phyloP scores from a whole-genome alignment of 2,113 vertebrate species.

The Thamnaconus septentrionalis region DNA sequence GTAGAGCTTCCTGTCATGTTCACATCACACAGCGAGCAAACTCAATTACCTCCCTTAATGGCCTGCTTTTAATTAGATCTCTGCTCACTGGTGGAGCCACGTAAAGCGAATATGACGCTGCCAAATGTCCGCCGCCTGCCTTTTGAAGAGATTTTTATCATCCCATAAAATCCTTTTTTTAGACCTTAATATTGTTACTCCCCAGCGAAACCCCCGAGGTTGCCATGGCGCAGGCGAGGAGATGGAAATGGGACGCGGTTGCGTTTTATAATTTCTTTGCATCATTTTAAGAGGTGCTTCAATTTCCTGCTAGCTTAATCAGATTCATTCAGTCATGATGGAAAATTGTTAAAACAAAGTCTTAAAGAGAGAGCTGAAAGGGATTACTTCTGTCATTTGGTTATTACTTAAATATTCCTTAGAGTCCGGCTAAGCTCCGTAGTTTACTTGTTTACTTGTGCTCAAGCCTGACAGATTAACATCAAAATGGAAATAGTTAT shows the following conservation, averaged over 20 bases:
- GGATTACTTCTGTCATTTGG: no score
- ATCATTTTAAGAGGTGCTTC: not conserved
- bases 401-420: no score
- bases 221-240: not conserved
- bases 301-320: not conserved
- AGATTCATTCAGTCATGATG: no score
- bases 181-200: slow-evolving; percentile 7
- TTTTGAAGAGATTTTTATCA: slow-evolving; percentile 1
- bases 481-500: no score
- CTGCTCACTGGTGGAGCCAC: slow-evolving; percentile 9
- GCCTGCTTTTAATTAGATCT: slow-evolving; percentile 48
- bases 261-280: no score
- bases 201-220: slow-evolving; percentile 22
- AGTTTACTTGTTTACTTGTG: no score
- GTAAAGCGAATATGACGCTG: slow-evolving; percentile 2
- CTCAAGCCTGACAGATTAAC: no score
- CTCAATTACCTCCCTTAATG: slow-evolving; percentile 36
- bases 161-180: slow-evolving; percentile 15
- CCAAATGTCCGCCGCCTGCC: not conserved
- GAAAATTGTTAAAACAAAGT: not conserved
- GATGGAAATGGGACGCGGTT: slow-evolving; percentile 1
- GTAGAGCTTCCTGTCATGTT: slow-evolving; percentile 38
- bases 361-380: not conserved
- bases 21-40: slow-evolving; percentile 37
- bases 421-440: no score